A percentile compares a stretch with the other conserved stretches of the same genome.
Evolutionary conservation across 2,113 vertebrate genomes (phyloP).

Genomic region (Motacilla alba): DNA sequence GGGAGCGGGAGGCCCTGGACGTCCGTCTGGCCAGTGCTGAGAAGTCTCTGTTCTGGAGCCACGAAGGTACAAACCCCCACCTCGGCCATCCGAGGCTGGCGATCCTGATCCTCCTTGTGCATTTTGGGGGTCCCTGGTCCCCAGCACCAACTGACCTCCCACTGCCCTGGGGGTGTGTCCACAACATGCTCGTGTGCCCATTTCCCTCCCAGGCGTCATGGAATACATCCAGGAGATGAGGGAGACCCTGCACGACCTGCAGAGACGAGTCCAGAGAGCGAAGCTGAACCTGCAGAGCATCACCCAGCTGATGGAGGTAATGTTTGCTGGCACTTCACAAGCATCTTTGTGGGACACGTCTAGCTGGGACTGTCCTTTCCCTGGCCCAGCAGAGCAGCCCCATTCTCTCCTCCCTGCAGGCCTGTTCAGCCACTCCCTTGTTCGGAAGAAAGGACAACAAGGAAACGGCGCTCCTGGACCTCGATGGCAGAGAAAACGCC

Average conservation of each 20-base stretch:
- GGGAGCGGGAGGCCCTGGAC: conserved; percentile 63
- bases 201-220: conserved; percentile 50
- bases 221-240: conserved; percentile 70
- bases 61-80: conserved; percentile 44
- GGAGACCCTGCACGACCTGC: conserved; percentile 52
- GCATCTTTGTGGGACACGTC: fast-evolving
- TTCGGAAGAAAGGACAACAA: conserved; percentile 77
- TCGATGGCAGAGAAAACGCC: conserved; percentile 36
- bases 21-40: conserved; percentile 32
- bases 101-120: background rate
- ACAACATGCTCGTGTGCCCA: fast-evolving
- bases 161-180: too few species aligned
- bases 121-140: fast-evolving
- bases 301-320: conserved; percentile 70
- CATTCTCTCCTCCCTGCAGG: background rate
- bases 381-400: background rate
- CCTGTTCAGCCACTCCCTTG: conserved; percentile 67
- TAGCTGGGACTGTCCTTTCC: background rate
- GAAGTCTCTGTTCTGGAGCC: conserved; percentile 68
- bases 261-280: conserved; percentile 66
- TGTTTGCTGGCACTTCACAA: background rate
- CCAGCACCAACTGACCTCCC: background rate
- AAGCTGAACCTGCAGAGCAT: conserved; percentile 72
- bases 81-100: too few species aligned
- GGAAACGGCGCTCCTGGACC: conserved; percentile 62